phyloP scores from a whole-genome alignment of 2,888 invertebrate species.

The Agriopis aurantiaria region DNA sequence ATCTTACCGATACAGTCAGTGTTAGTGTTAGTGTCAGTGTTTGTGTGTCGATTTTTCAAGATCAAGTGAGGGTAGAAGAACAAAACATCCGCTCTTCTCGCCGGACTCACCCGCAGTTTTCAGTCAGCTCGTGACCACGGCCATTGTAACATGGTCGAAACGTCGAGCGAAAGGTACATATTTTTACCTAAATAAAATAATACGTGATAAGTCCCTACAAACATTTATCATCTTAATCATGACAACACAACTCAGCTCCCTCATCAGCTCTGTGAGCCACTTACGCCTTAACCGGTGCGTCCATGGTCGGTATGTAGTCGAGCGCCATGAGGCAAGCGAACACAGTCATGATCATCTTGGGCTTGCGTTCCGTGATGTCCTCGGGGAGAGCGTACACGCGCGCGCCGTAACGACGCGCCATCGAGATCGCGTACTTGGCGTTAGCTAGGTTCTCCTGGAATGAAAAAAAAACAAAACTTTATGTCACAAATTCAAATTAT shows the following conservation, averaged over 20 bases:
- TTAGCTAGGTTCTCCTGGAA: conserved; percentile 96
- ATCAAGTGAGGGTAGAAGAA: too few species aligned
- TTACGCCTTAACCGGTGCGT: conserved; percentile 80
- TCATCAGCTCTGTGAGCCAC: conserved; percentile 37
- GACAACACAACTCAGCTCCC: background rate
- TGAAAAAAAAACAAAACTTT: background rate
- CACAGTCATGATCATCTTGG: conserved; percentile 99
- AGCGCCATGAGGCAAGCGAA: conserved; percentile 99
- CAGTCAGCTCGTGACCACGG: too few species aligned
- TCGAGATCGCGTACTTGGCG: conserved; percentile 99
- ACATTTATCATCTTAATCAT: background rate
- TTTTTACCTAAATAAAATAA: too few species aligned
- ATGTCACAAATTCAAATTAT: background rate
- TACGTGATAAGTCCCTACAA: too few species aligned
- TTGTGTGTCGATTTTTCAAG: too few species aligned
- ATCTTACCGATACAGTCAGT: too few species aligned
- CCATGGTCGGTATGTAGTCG: conserved; percentile 97
- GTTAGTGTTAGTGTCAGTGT: too few species aligned
- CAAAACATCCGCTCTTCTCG: too few species aligned
- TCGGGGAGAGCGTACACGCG: conserved; percentile 99
- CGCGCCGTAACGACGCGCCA: conserved; percentile 99
- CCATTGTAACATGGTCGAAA: too few species aligned
- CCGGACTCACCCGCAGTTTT: too few species aligned
- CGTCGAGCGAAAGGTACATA: too few species aligned
- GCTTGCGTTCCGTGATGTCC: conserved; percentile 99